Base-by-base conservation (phyloP, 2,888 invertebrate genomes). In the Leptinotarsa peninsularis region DNA sequence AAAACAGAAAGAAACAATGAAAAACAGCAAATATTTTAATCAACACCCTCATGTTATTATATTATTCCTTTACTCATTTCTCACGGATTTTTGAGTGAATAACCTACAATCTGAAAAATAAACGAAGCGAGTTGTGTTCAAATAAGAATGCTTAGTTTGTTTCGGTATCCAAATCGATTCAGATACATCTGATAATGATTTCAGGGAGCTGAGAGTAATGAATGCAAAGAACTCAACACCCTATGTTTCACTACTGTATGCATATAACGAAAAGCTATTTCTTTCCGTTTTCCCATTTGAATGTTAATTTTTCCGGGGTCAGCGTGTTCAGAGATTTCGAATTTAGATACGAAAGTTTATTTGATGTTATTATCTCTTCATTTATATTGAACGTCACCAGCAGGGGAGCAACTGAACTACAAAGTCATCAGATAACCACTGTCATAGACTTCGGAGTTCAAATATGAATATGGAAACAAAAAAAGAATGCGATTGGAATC, bases 261-360 rank as follows among this genome's bases (percentile, higher is more conserved):
- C n/a, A 82, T 52, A 49, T 58, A 49, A 18, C 43, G 43, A 23
- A 70, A 49, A 49, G 17, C n/a, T 56, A 67, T 76, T 63, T 73
- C 52, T 68, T 56, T 81, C 72, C 76, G 68, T 75, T 77, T 77
- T 78, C 78, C 80, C 80, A 82, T 83, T 81, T 83, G 81, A 73
- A 83, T 83, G 83, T 81, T 83, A 83, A 83, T 83, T 80, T 72
- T 73, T 74, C 74, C 76, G 69, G 77, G 79, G 79, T 76, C 78
- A 76, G 73, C 74, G 76, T 71, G 66, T 75, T 79, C 69, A 33
- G 52, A 77, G 81, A 82, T 82, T 78, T 80, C 72, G 80, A 79
- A 82, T 83, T 82, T 82, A 82, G 83, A 84, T 83, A 82, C 78
- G 75, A 75, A 77, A 81, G 77, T 81, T 82, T 81, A 80, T 77